Evolutionary conservation across 2,113 vertebrate species (phyloP), one percentile per base, ranked within the genome.

Genomic region (Eolophus roseicapilla): DNA sequence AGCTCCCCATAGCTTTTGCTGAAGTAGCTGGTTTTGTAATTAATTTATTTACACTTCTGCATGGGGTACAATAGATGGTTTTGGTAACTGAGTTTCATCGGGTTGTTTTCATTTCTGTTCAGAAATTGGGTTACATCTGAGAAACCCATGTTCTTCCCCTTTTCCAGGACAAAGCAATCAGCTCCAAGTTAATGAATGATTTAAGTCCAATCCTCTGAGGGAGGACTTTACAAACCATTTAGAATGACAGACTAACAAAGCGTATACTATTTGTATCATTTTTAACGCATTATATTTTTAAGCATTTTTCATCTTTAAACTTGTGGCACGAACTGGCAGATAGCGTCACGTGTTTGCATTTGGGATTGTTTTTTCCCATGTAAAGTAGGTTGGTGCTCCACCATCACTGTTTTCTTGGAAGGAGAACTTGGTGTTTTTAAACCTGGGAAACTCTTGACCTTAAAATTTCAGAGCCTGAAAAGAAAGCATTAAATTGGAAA

Each of bases 101-200:
- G 76, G 92, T 92, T 67, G 60, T 18, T 92, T 90, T 85, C 83
- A 39, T 96, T 84, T 87, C 88, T 92, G 43, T n/a, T 39, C 81
- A 92, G 86, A 95, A 95, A 92, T 62, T 73, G 49, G 70, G 86
- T 89, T 93, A 60, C 31, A 63, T 95, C 76, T 88, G 75, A 94
- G 77, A 92, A 92, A 74, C 37, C n/a, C 35, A 16, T 64, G 52
- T 47, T 95, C 64, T 88, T 80, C 50, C 82, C 71, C 62, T 37
- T 83, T 90, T 85, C 69, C 55, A 68, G 70, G 93, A 91, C 65
- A 92, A 92, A 70, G 82, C 77, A 76, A 91, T 87, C 44, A 4
- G 77, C 82, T 96, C 94, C 79, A 90, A 88, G 86, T 81, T 87
- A 86, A 85, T 92, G 57, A 96, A 95, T 92, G 71, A 93, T 89